These are phyloP conservation scores for Rousettus leschenaultii DNA, from an alignment of 2,113 vertebrate species.

Conservation along the genomic window DNA sequence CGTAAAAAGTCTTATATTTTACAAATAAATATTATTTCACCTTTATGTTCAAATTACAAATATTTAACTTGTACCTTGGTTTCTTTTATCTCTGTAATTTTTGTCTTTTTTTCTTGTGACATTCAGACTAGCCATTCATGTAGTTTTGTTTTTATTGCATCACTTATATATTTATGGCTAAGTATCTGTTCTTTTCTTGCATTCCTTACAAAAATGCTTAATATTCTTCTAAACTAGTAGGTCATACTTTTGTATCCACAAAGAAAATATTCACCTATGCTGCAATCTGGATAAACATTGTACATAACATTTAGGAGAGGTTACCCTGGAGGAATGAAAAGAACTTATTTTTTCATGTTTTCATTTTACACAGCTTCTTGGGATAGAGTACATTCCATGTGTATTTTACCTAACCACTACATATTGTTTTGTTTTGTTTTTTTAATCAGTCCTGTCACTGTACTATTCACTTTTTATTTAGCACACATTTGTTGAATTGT, in stretches of 20 bases:
- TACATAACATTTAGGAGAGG: neutral
- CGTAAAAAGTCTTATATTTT: constrained; percentile 4
- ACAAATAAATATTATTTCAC: neutral
- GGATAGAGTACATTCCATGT: neutral
- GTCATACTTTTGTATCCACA: neutral
- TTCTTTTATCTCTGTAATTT: neutral
- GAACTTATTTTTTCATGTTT: neutral
- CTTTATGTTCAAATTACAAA: neutral
- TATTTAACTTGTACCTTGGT: neutral
- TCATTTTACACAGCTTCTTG: neutral
- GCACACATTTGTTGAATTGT: neutral
- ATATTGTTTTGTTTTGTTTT: neutral
- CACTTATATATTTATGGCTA: neutral
- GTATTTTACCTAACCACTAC: neutral
- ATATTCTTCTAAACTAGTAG: neutral
- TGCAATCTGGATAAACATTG: neutral
- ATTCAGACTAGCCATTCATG: neutral
- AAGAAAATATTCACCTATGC: neutral
- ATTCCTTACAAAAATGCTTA: neutral
- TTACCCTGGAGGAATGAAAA: neutral
- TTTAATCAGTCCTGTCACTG: neutral
- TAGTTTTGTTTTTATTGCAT: neutral
- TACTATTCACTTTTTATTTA: neutral
- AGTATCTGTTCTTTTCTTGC: neutral
- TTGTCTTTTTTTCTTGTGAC: neutral